Evolutionary conservation across 2,797 vertebrate species (phyloP), one percentile per base, ranked within the genome.

Genomic region (Urophycis tenuis): DNA sequence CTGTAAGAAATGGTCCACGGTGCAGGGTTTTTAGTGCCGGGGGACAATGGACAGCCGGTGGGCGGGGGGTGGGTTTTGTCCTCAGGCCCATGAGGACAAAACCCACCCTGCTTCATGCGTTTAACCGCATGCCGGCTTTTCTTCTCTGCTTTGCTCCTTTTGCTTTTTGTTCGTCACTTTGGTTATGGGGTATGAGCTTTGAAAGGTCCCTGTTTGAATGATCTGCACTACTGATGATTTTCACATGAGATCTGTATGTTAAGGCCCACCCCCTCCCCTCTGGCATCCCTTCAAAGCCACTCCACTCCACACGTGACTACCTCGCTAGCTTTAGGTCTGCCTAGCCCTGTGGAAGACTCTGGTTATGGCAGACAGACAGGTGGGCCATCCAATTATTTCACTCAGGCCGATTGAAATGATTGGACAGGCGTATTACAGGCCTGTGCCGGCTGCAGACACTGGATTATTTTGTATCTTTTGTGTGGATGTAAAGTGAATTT

Each of bases 21-120:
- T 1, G 53, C 53, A 64, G 53, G n/a, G 53, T 29, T 64, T 64
- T 64, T 64, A 64, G 6, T 25, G 53, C 8, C 11, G 25, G 22
- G 12, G 25, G n/a, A 53, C 19, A n/a, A 9, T 5, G 19, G 45
- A 19, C 14, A 0, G 15, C 1, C 2, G 14, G 41, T 5, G 41
- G 41, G 41, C 17, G 45, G 45, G 45, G 7, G 17, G 45, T 17
- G 17, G n/a, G 5, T n/a, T 29, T 64, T n/a, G 53, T 64, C 29
- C 53, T 64, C 53, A 33, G 41, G 67, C 32, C 76, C 39, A 76
- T 78, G 33, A n/a, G n/a, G n/a, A n/a, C n/a, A n/a, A n/a, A n/a
- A n/a, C n/a, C n/a, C 64, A 2, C 1, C 64, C 75, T 39, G 49
- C 76, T 78, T 72, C 32, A 0, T 76, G 73, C 35, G 41, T 53